Percentiles rank a stretch among this genome's conserved stretches.
Evolutionary conservation across 2,888 invertebrate genomes (phyloP).

Genomic region (Teleiodes luculella): DNA sequence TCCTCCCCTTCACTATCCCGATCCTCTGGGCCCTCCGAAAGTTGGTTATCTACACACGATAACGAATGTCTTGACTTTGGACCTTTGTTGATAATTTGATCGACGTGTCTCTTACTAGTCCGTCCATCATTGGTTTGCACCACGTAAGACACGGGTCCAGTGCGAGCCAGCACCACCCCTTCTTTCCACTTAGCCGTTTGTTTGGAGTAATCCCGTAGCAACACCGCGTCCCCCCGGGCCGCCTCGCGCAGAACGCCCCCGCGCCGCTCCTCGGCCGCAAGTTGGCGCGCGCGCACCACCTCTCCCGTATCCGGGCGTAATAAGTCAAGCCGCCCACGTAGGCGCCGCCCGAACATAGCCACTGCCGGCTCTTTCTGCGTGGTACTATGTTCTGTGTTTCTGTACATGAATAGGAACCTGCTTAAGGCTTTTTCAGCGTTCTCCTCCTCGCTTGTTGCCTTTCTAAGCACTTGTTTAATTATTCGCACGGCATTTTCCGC

Average conservation of each 20-base stretch:
- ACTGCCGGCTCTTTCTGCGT: not conserved
- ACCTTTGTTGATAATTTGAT: not conserved
- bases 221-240: no score
- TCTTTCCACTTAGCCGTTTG: not conserved
- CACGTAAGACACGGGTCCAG: not conserved
- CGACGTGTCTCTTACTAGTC: not conserved
- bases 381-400: conserved; percentile 2
- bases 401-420: conserved; percentile 1
- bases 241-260: not conserved
- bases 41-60: conserved; percentile 13
- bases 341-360: not conserved
- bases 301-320: not conserved
- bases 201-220: not conserved
- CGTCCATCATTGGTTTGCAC: not conserved
- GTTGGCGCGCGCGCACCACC: not conserved
- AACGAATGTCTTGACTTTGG: not conserved
- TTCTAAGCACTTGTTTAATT: not conserved
- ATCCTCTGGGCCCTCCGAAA: no score
- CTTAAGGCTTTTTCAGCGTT: not conserved
- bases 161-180: not conserved
- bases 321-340: not conserved
- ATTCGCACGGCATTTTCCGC: not conserved
- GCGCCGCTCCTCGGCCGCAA: not conserved
- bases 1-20: not conserved
- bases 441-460: not conserved